These are phyloP conservation scores for Nerophis lumbriciformis DNA, from an alignment of 2,113 vertebrate species.

Conservation along the genomic window DNA sequence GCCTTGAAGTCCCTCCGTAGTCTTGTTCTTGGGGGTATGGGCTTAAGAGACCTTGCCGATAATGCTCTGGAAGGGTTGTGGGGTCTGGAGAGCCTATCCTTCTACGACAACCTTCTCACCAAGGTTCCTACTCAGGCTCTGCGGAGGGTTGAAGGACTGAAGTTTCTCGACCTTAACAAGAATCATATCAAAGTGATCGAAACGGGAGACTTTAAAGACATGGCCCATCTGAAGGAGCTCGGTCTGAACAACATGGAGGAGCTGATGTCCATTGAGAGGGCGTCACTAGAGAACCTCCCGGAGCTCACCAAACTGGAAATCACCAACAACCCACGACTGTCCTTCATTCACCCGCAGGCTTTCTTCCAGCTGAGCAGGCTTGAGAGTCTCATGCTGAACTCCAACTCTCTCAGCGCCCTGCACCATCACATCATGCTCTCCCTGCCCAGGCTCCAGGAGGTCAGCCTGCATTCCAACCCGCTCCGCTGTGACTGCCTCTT, in stretches of 20 bases:
- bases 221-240: slow-evolving; percentile 89
- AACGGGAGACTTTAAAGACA: slow-evolving; percentile 83
- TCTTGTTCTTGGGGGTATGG: slow-evolving; percentile 88
- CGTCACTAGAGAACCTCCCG: slow-evolving; percentile 85
- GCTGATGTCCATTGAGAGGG: slow-evolving; percentile 85
- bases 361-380: slow-evolving; percentile 84
- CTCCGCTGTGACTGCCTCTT: slow-evolving; percentile 94
- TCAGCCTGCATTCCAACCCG: slow-evolving; percentile 93
- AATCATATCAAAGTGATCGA: slow-evolving; percentile 83
- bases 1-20: slow-evolving; percentile 81
- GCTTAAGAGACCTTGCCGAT: slow-evolving; percentile 78
- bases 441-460: slow-evolving; percentile 88
- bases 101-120: slow-evolving; percentile 83
- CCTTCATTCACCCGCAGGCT: slow-evolving; percentile 89
- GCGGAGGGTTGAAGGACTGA: slow-evolving; percentile 80
- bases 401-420: slow-evolving; percentile 91
- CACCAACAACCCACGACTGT: slow-evolving; percentile 92
- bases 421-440: slow-evolving; percentile 83
- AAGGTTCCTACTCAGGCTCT: slow-evolving; percentile 79
- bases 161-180: slow-evolving; percentile 91
- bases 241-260: slow-evolving; percentile 93
- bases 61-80: slow-evolving; percentile 81
- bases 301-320: slow-evolving; percentile 95
- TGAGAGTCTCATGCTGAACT: slow-evolving; percentile 97
- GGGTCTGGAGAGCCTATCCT: slow-evolving; percentile 86